Conservation (phyloP, 2,797 vertebrate genomes). For the Characodon lateralis region DNA sequence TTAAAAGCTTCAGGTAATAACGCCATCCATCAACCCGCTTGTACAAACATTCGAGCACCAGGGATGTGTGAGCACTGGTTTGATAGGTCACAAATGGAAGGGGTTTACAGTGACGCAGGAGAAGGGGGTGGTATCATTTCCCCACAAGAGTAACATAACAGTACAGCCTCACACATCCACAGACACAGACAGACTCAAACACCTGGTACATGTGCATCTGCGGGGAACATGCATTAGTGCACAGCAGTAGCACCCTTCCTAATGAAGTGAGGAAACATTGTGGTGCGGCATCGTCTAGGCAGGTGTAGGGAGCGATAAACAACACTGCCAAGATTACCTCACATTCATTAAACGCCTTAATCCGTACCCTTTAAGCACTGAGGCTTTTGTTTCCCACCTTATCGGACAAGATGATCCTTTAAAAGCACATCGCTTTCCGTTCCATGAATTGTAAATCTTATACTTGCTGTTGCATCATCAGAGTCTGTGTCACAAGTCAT, state of each 20-base stretch:
- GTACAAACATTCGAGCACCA: conserved; percentile 24
- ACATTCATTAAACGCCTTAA: conserved; percentile 62
- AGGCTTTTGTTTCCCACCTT: conserved; percentile 35
- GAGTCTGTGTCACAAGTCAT: conserved; percentile 12
- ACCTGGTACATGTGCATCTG: conserved; percentile 61
- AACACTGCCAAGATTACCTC: conserved; percentile 59
- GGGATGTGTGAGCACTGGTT: conserved; percentile 20
- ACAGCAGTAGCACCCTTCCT: conserved; percentile 63
- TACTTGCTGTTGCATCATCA: conserved; percentile 7
- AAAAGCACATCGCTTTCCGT: conserved; percentile 1
- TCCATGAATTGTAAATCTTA: background rate
- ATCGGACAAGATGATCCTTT: conserved; percentile 31
- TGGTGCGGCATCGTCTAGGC: conserved; percentile 58
- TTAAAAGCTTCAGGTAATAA: conserved; percentile 79
- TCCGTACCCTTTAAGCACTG: conserved; percentile 47
- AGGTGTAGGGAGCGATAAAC: conserved; percentile 72
- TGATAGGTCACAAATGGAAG: conserved; percentile 63
- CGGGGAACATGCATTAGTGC: conserved; percentile 68
- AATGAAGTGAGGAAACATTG: conserved; percentile 69
- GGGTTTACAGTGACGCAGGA: conserved; percentile 51
- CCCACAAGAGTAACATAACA: conserved; percentile 53
- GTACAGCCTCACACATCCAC: conserved; percentile 7
- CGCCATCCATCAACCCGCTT: conserved; percentile 71
- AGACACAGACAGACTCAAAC: conserved; percentile 45
- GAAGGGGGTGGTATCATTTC: conserved; percentile 46